phyloP scores from a whole-genome alignment of 2,888 invertebrate genomes.

The Ophion costatus region DNA sequence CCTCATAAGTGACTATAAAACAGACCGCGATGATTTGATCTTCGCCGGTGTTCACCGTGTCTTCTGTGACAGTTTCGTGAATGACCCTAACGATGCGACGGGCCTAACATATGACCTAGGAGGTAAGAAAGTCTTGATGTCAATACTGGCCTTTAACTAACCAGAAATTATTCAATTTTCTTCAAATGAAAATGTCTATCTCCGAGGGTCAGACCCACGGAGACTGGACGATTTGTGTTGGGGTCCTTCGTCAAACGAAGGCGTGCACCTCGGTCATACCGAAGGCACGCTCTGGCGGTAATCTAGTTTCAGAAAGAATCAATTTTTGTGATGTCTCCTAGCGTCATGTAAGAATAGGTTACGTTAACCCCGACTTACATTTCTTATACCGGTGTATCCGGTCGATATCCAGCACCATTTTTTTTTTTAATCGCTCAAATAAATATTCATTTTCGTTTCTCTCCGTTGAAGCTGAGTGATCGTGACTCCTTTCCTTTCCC shows the following conservation, averaged over 20 bases:
- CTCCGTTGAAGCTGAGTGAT: too few relatives aligned
- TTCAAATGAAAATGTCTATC: conserved; percentile 22
- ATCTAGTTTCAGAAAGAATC: conserved; percentile 11
- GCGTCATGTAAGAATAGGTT: not conserved
- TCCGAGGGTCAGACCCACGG: not conserved
- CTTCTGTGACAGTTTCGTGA: conserved; percentile 18
- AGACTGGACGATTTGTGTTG: too few relatives aligned
- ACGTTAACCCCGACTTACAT: too few relatives aligned
- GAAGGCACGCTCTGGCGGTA: too few relatives aligned
- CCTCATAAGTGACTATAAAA: conserved; percentile 27
- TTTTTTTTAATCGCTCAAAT: too few relatives aligned
- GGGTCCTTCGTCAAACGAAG: too few relatives aligned
- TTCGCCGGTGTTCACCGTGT: conserved; percentile 4
- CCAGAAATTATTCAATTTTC: conserved; percentile 30
- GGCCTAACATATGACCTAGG: conserved; percentile 2
- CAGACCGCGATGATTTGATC: not conserved
- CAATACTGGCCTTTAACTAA: not conserved
- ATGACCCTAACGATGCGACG: conserved; percentile 33
- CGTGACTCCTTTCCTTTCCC: too few relatives aligned
- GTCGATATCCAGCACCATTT: too few relatives aligned
- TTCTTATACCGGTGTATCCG: too few relatives aligned
- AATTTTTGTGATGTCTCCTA: not conserved
- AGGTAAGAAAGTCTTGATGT: conserved; percentile 9
- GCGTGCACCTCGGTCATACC: too few relatives aligned
- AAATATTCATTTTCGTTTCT: too few relatives aligned